Conservation (phyloP, 37 sponge, comb jelly and placozoan species). For the Spongia lamella region DNA sequence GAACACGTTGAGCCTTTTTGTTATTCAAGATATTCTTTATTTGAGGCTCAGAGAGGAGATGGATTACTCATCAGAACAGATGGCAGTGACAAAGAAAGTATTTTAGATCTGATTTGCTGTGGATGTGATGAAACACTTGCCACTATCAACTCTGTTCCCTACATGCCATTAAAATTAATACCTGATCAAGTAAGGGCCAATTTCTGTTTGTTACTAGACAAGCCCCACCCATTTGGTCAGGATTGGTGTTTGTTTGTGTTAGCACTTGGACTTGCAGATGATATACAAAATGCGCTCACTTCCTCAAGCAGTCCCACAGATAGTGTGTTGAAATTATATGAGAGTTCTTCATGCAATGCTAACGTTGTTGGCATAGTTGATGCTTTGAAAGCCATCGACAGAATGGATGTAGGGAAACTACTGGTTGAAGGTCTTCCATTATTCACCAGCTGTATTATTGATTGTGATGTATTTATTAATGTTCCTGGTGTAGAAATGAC, state of each 20-base stretch:
- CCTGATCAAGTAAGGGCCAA: constrained; percentile 44
- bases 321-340: constrained; percentile 63
- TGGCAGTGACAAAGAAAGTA: constrained; percentile 33
- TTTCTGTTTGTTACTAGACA: constrained; percentile 74
- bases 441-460: constrained; percentile 35
- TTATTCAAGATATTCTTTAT: constrained; percentile 71
- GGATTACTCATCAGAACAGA: constrained; percentile 1
- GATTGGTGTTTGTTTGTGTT: constrained; percentile 88
- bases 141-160: constrained; percentile 71
- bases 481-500: constrained; percentile 69
- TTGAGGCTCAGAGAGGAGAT: constrained; percentile 61
- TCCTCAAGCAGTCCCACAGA: constrained; percentile 68
- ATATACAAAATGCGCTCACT: constrained; percentile 30
- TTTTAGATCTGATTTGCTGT: constrained; percentile 77
- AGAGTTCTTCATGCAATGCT: constrained; percentile 32
- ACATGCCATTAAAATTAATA: constrained; percentile 30
- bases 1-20: constrained; percentile 47
- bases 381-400: constrained; percentile 69
- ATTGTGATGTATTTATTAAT: constrained; percentile 65
- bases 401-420: constrained; percentile 61
- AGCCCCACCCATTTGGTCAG: constrained; percentile 75
- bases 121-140: constrained; percentile 70
- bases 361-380: constrained; percentile 62
- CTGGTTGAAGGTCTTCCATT: constrained; percentile 65
- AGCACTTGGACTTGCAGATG: constrained; percentile 71